A percentile compares a stretch with the other conserved stretches of the same genome.
Conservation (phyloP, 2,888 invertebrate species). For the Leptinotarsa haldemani region DNA sequence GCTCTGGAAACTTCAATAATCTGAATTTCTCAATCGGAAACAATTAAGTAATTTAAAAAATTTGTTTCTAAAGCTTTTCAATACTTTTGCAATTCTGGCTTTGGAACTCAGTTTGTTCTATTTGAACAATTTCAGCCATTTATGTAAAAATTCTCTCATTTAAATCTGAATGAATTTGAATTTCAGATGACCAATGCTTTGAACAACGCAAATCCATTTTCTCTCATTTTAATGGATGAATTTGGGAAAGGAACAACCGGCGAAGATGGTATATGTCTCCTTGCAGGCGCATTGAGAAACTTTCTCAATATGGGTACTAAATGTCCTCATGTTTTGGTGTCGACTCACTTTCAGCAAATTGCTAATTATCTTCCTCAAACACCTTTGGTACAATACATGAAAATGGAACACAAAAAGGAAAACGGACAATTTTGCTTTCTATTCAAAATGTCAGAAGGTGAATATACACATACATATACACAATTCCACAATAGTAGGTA, state of each 20-base stretch:
- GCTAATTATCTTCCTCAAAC: conserved; percentile 70
- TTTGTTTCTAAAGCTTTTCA: too few relatives aligned
- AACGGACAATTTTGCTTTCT: conserved; percentile 73
- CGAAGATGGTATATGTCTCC: conserved; percentile 80
- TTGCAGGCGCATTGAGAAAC: conserved; percentile 76
- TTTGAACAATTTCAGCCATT: too few relatives aligned
- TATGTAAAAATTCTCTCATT: neutral
- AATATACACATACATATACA: too few relatives aligned
- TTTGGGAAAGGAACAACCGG: conserved; percentile 88
- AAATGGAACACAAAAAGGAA: conserved; percentile 58
- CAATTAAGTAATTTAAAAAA: too few relatives aligned
- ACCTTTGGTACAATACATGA: conserved; percentile 59
- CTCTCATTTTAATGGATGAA: conserved; percentile 87
- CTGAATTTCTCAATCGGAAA: too few relatives aligned
- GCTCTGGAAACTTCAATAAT: too few relatives aligned
- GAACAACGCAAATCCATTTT: conserved; percentile 72
- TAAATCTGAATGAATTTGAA: conserved; percentile 6
- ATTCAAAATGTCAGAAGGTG: conserved; percentile 73
- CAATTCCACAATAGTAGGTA: too few relatives aligned
- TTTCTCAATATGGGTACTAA: conserved; percentile 70
- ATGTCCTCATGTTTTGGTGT: conserved; percentile 81
- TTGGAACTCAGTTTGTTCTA: too few relatives aligned
- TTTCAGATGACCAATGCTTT: conserved; percentile 79
- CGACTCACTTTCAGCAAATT: conserved; percentile 83
- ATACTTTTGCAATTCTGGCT: too few relatives aligned